Evolutionary conservation across 2,888 invertebrate genomes (phyloP).

Genomic region (Cataglyphis albicans): DNA sequence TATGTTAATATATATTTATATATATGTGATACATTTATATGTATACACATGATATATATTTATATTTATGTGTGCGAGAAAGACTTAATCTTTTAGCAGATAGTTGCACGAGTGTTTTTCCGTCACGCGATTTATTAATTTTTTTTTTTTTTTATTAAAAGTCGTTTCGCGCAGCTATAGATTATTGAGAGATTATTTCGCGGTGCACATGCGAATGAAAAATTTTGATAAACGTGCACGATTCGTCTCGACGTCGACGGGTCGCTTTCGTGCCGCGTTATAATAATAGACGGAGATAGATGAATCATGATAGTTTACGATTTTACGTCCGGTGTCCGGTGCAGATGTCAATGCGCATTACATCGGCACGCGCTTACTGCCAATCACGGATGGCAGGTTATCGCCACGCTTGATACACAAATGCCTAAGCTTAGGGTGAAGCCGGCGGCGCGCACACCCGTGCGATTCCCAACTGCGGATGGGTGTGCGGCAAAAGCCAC

Average conservation of each 20-base stretch:
- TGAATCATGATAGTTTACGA: constrained; percentile 59
- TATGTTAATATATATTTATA: background rate
- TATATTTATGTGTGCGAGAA: background rate
- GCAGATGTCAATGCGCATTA: constrained; percentile 69
- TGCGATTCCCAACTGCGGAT: constrained; percentile 74
- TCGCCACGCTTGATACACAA: constrained; percentile 61
- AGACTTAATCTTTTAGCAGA: background rate
- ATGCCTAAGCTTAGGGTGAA: constrained; percentile 34
- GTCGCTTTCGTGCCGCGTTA: background rate
- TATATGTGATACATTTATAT: background rate
- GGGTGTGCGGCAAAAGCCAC: constrained; percentile 74
- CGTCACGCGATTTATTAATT: constrained; percentile 8
- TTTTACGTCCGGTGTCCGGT: constrained; percentile 59
- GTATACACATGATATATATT: background rate
- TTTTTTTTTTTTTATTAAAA: constrained; percentile 9
- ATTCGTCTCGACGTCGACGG: background rate
- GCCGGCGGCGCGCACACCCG: constrained; percentile 31
- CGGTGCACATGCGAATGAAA: constrained; percentile 14
- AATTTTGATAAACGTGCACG: constrained; percentile 29
- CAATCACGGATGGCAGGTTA: constrained; percentile 76
- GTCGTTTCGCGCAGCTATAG: constrained; percentile 17
- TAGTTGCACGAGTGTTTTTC: constrained; percentile 24
- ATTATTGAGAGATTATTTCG: constrained; percentile 37
- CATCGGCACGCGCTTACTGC: constrained; percentile 73
- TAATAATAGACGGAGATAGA: constrained; percentile 22